A percentile compares a stretch with the other conserved stretches of the same genome.
These are phyloP conservation scores for Rhinopomastus cyanomelas DNA, from an alignment of 2,113 vertebrate species.

Conservation along the genomic window DNA sequence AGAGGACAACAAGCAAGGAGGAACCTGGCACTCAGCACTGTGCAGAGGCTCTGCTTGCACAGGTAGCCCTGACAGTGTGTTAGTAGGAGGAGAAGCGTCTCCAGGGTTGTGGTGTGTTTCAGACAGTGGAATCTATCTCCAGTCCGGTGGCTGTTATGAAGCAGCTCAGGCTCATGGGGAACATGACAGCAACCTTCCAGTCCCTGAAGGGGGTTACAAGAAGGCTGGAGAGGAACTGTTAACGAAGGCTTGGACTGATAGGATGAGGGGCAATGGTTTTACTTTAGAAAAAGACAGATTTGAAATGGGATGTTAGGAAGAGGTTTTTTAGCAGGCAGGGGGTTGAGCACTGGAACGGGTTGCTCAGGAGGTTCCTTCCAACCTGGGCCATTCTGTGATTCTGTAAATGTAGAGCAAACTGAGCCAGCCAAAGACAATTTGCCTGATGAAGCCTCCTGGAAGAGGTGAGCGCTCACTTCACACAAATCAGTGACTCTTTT, in stretches of 20 bases:
- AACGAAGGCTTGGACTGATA: no score
- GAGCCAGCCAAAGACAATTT: background rate
- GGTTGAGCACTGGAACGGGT: background rate
- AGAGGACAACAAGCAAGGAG: background rate
- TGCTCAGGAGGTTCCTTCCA: background rate
- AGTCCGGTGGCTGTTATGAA: background rate
- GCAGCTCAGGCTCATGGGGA: background rate
- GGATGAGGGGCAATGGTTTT: no score
- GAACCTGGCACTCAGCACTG: background rate
- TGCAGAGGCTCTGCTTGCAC: background rate
- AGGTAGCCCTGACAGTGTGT: accelerated
- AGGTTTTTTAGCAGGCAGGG: no score
- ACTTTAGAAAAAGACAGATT: no score
- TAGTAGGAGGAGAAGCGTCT: background rate
- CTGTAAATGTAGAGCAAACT: background rate
- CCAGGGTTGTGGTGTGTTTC: background rate
- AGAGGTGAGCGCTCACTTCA: background rate
- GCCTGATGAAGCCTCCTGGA: background rate
- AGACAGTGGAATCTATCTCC: background rate
- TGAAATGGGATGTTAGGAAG: no score
- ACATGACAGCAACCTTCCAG: no score
- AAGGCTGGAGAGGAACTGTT: background rate
- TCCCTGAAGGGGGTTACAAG: no score
- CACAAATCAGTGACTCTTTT: background rate
- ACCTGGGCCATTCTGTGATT: no score